Evolutionary conservation across 2,113 vertebrate genomes (phyloP), one percentile per base, ranked within the genome.

Genomic region (Cebus imitator): DNA sequence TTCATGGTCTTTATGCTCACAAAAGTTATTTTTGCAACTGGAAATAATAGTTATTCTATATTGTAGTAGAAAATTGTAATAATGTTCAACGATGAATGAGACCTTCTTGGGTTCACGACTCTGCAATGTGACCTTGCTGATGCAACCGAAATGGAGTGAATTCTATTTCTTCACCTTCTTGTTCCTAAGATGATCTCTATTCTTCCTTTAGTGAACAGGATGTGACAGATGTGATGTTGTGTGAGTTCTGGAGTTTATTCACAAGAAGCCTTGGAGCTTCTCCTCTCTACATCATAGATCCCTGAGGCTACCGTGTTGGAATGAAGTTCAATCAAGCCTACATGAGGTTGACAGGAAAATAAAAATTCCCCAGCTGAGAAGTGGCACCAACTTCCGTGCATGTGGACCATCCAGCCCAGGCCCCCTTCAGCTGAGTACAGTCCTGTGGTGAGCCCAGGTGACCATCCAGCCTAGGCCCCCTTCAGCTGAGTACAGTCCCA

Each of bases 251-350:
- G 30, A 68, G 14, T 10, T 6, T 21, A 23, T 11, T 4, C 68
- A 17, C 35, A 73, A 25, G 3, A 66, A 3, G 5, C 1, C 57
- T 50, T 61, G 32, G 3, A 27, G 4, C 1, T 57, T 95, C 2
- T 14, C 0, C 14, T 57, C 8, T 40, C 37, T 55, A 13, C 4
- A 12, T 75, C 35, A 84, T 75, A 18, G 32, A 87, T 93, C 3
- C 3, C 17, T 12, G 20, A 18, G 23, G 21, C 50, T 5, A 16
- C 18, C 16, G 2, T 25, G 1, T 40, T n/a, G 1, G 12, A 17
- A 73, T 84, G 32, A 82, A 76, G 9, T 61, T 6, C 25, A 58
- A 3, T 52, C 13, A 79, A 80, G 3, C n/a, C 30, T 75, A 11
- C 13, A 18, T 75, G 58, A 82, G 23, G 35, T 35, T 81, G 1